phyloP scores from a whole-genome alignment of 1,140 invertebrate genomes.

The Ptiloglossa arizonensis region DNA sequence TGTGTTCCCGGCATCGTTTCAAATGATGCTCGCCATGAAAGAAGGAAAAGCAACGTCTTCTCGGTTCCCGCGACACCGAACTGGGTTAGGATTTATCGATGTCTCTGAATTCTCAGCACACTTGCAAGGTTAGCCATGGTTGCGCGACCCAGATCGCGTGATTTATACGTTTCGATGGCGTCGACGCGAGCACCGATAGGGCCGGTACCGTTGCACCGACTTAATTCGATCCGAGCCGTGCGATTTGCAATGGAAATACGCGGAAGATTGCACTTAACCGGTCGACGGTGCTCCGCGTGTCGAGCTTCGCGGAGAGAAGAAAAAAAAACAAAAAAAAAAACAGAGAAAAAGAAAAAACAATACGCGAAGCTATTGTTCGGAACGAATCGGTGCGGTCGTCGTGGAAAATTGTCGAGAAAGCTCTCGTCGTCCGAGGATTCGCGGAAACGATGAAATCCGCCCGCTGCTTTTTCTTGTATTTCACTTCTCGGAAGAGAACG shows the following conservation, averaged over 20 bases:
- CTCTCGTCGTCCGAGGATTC: background rate
- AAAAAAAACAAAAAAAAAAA: no score
- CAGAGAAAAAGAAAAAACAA: no score
- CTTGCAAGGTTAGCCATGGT: slow-evolving; percentile 16
- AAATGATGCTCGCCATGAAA: background rate
- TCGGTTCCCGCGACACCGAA: slow-evolving; percentile 13
- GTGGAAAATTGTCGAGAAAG: background rate
- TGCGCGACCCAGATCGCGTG: slow-evolving; percentile 43
- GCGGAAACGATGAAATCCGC: background rate
- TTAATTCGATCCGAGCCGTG: slow-evolving; percentile 21
- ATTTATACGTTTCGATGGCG: slow-evolving; percentile 42
- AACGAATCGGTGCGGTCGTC: no score
- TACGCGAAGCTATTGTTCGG: background rate
- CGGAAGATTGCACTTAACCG: background rate
- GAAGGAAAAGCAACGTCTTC: background rate
- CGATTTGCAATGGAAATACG: slow-evolving; percentile 33
- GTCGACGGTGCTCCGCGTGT: background rate
- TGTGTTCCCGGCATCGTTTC: background rate
- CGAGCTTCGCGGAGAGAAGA: no score
- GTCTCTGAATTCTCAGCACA: background rate
- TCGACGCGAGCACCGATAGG: background rate
- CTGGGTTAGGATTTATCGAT: slow-evolving; percentile 43
- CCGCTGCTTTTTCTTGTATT: no score
- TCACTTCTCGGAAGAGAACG: no score
- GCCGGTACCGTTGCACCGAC: background rate